Evolutionary conservation across 1,140 invertebrate genomes (phyloP).

Genomic region (Drosophila albomicans): DNA sequence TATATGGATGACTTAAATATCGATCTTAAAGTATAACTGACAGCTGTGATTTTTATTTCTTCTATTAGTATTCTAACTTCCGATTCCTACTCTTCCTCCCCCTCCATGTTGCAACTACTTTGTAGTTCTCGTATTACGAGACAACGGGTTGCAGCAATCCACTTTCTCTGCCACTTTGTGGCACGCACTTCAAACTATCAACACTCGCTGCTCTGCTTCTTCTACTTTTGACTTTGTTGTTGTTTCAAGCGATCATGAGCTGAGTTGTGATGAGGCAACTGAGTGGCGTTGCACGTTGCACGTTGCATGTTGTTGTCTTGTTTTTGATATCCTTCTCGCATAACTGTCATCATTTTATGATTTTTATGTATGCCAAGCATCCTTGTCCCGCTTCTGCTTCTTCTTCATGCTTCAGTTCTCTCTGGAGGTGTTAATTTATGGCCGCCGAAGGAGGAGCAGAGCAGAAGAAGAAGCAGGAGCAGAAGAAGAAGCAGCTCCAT

Average conservation of each 20-base stretch:
- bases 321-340: slow-evolving; percentile 72
- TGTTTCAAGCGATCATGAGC: slow-evolving; percentile 18
- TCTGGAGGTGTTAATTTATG: slow-evolving; percentile 78
- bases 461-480: slow-evolving; percentile 2
- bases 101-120: not conserved
- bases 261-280: slow-evolving; percentile 8
- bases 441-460: slow-evolving; percentile 24
- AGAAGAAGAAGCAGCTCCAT: slow-evolving; percentile 10
- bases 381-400: not conserved
- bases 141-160: slow-evolving; percentile 33
- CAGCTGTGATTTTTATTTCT: slow-evolving; percentile 14
- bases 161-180: slow-evolving; percentile 26
- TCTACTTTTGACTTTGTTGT: slow-evolving; percentile 2
- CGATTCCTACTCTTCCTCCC: not conserved
- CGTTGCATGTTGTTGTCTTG: slow-evolving; percentile 21
- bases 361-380: slow-evolving; percentile 31
- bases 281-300: slow-evolving; percentile 18
- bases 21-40: not conserved
- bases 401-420: slow-evolving; percentile 14
- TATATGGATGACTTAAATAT: not conserved
- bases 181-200: slow-evolving; percentile 39
- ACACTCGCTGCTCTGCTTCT: slow-evolving; percentile 5
- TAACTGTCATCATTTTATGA: slow-evolving; percentile 71
- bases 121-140: slow-evolving; percentile 28
- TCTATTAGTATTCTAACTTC: not conserved